Conservation (phyloP, 2,888 invertebrate genomes). For the Tortricodes alternella region DNA sequence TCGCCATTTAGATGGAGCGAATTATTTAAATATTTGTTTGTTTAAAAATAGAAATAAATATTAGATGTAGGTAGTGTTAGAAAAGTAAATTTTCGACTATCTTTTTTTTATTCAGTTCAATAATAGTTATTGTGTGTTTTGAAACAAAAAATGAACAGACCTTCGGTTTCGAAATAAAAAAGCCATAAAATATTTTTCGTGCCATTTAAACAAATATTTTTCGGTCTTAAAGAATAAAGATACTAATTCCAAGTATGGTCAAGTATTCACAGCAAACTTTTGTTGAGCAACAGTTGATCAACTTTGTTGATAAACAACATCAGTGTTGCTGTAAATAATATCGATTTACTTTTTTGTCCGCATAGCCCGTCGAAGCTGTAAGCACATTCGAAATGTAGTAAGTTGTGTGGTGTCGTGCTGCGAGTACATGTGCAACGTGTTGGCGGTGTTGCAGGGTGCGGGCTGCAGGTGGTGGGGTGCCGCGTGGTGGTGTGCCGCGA, state of each 20-base stretch:
- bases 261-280: too few species aligned
- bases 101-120: not conserved
- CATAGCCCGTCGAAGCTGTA: too few species aligned
- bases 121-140: not conserved
- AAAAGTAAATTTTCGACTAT: not conserved
- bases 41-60: slow-evolving; percentile 13
- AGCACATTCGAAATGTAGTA: too few species aligned
- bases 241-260: not conserved
- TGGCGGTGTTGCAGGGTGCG: slow-evolving; percentile 87
- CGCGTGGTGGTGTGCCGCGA: slow-evolving; percentile 98
- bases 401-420: not conserved
- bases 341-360: too few species aligned
- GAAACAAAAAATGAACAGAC: not conserved
- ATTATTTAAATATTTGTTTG: not conserved
- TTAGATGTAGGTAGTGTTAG: slow-evolving; percentile 18
- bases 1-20: slow-evolving; percentile 4
- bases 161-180: not conserved
- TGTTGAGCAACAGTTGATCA: too few species aligned
- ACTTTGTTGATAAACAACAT: too few species aligned
- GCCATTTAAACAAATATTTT: not conserved
- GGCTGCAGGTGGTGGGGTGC: slow-evolving; percentile 97
- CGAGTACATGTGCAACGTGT: not conserved
- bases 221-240: not conserved
- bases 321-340: too few species aligned
- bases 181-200: not conserved